phyloP scores from a whole-genome alignment of 2,113 vertebrate species.

The Suricata suricatta region DNA sequence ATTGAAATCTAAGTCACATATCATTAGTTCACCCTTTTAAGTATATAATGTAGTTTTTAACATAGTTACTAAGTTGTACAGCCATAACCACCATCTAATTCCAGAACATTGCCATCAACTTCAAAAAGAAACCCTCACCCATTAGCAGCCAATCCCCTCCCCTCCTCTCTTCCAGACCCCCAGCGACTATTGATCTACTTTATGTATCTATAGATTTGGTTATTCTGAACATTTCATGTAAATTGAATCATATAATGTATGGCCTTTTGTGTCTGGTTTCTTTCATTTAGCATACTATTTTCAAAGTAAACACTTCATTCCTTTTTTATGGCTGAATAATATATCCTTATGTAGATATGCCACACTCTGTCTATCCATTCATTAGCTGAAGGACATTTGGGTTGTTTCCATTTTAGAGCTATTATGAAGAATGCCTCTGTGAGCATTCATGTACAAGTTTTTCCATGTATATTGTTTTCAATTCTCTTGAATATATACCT shows the following conservation, averaged over 20 bases:
- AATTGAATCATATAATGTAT: neutral
- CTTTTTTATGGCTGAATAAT: neutral
- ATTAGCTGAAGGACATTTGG: neutral
- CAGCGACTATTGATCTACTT: neutral
- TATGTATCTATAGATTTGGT: neutral
- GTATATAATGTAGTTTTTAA: neutral
- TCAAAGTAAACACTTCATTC: neutral
- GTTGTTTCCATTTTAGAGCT: neutral
- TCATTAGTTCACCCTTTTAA: neutral
- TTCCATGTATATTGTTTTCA: neutral
- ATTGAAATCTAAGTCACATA: neutral
- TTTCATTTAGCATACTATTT: neutral
- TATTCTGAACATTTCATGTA: neutral
- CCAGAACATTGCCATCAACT: neutral
- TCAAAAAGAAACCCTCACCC: neutral
- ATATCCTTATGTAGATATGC: neutral
- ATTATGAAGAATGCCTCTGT: neutral
- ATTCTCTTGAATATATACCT: neutral
- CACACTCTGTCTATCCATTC: neutral
- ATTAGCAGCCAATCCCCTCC: neutral
- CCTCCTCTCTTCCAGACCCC: neutral
- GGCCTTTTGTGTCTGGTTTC: neutral
- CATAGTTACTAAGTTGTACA: neutral
- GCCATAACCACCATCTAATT: neutral
- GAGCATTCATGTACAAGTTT: neutral